A percentile compares a stretch with the other conserved stretches of the same genome.
Evolutionary conservation across 2,113 vertebrate genomes (phyloP).

Genomic region (Callochromis pleurospilus): DNA sequence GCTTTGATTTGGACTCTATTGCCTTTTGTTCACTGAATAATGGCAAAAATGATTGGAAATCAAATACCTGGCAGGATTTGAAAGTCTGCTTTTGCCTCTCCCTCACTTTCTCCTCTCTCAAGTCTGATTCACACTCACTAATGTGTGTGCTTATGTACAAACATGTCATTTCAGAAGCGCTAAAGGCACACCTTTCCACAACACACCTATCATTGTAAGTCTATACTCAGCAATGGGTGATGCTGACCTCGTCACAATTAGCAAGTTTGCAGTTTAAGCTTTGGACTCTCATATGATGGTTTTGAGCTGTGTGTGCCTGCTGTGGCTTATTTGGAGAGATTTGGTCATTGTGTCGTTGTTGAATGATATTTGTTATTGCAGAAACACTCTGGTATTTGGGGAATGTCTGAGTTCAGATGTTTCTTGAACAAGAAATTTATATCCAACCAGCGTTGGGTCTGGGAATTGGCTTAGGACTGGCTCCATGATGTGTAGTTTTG

Average conservation of each 20-base stretch:
- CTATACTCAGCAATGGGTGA: not conserved
- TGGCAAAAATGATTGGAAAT: not conserved
- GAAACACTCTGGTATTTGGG: not conserved
- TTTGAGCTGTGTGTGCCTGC: not conserved
- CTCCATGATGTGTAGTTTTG: conserved; percentile 2
- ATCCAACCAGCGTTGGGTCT: not conserved
- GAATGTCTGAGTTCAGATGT: not conserved
- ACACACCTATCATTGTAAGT: not conserved
- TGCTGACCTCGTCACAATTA: not conserved
- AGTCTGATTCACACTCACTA: not conserved
- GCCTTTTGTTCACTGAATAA: not conserved
- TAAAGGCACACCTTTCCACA: not conserved
- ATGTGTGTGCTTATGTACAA: not conserved
- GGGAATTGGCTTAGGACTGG: not conserved
- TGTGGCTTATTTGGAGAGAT: not conserved
- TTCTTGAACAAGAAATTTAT: not conserved
- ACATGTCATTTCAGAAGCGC: not conserved
- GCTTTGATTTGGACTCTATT: not conserved
- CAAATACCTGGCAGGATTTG: not conserved
- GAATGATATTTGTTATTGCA: not conserved
- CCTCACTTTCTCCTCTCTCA: not conserved
- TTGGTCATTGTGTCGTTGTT: not conserved
- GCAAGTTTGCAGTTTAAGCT: not conserved
- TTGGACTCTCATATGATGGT: not conserved
- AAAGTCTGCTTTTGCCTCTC: not conserved